These are phyloP conservation scores for Xestobium rufovillosum DNA, from an alignment of 2,888 invertebrate genomes.

Conservation along the genomic window DNA sequence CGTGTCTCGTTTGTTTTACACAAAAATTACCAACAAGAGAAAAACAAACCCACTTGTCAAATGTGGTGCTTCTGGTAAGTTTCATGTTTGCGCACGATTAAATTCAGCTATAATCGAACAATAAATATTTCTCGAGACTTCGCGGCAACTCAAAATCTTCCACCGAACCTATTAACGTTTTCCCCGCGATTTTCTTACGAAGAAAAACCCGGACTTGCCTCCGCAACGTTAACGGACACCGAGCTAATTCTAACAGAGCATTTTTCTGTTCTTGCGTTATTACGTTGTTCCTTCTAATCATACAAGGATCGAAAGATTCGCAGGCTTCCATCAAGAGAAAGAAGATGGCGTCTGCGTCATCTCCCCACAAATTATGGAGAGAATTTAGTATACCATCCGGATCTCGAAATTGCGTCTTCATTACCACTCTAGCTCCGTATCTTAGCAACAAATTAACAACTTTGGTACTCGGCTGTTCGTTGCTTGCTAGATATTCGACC, in stretches of 20 bases:
- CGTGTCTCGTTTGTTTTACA: too few species aligned
- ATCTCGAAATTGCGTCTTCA: slow-evolving; percentile 77
- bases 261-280: slow-evolving; percentile 60
- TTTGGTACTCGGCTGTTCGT: slow-evolving; percentile 57
- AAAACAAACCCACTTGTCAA: too few species aligned
- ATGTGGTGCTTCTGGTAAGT: too few species aligned
- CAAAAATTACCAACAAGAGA: too few species aligned
- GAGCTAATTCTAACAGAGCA: slow-evolving; percentile 56
- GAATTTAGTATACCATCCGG: slow-evolving; percentile 77
- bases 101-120: slow-evolving; percentile 57
- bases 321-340: slow-evolving; percentile 64
- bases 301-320: slow-evolving; percentile 70
- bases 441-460: slow-evolving; percentile 63
- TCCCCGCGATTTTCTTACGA: slow-evolving; percentile 47
- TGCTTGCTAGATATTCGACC: slow-evolving; percentile 75
- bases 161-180: slow-evolving; percentile 49
- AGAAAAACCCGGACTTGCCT: slow-evolving; percentile 57
- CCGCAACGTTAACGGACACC: slow-evolving; percentile 58
- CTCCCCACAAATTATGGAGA: slow-evolving; percentile 55
- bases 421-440: slow-evolving; percentile 72
- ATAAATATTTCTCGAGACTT: slow-evolving; percentile 58
- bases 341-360: slow-evolving; percentile 57
- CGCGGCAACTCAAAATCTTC: slow-evolving; percentile 56
- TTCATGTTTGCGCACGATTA: too few species aligned
- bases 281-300: slow-evolving; percentile 65